phyloP scores from a whole-genome alignment of 2,113 vertebrate species.

The Pluvialis apricaria region DNA sequence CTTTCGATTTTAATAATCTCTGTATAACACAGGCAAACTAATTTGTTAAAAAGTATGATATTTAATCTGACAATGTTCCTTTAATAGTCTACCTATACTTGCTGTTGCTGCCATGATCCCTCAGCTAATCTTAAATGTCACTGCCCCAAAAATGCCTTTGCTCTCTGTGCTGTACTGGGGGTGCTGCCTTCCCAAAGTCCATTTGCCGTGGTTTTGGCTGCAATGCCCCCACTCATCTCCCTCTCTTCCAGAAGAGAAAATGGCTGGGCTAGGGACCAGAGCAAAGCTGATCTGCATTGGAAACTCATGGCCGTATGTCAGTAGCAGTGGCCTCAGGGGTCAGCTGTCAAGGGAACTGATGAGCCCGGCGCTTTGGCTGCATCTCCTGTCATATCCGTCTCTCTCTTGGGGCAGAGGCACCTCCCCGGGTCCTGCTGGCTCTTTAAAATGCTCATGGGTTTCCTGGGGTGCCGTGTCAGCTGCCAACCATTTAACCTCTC shows the following conservation, averaged over 20 bases:
- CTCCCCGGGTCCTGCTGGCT: neutral
- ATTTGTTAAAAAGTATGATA: neutral
- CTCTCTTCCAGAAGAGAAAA: neutral
- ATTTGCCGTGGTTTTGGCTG: neutral
- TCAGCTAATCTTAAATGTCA: neutral
- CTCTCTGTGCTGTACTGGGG: neutral
- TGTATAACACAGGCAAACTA: neutral
- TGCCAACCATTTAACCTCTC: neutral
- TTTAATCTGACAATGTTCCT: neutral
- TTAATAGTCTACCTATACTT: neutral
- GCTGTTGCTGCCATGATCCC: neutral
- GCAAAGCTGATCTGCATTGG: neutral
- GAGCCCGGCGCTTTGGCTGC: neutral
- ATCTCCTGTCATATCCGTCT: neutral
- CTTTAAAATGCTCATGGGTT: neutral
- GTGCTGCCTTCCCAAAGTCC: neutral
- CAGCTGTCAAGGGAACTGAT: neutral
- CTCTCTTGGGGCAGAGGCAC: rapidly evolving
- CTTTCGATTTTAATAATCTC: slow-evolving; percentile 4
- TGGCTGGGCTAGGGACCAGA: neutral
- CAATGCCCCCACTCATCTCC: neutral
- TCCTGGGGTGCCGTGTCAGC: neutral
- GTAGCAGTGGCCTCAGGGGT: neutral
- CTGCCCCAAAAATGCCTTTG: neutral
- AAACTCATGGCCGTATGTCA: rapidly evolving